Percentiles rank a stretch among this genome's conserved stretches.
These are phyloP conservation scores for Syngnathus typhle DNA, from an alignment of 2,113 vertebrate species.

Conservation along the genomic window DNA sequence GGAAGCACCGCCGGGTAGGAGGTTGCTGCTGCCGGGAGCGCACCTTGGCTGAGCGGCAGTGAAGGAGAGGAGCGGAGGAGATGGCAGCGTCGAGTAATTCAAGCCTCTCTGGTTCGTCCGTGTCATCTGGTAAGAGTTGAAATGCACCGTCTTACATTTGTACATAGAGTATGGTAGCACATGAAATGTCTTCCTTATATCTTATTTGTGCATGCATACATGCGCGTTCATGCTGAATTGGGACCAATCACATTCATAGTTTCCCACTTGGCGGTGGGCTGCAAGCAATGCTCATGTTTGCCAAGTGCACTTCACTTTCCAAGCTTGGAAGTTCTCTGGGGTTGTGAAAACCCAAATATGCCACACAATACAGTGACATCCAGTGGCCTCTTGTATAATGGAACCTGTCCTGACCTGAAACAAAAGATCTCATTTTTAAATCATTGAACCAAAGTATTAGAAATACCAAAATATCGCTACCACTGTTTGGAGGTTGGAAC, in stretches of 20 bases:
- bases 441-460: background rate
- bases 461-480: background rate
- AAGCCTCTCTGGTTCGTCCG: conserved; percentile 91
- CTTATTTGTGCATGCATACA: background rate
- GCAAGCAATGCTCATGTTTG: conserved; percentile 30
- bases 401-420: background rate
- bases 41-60: conserved; percentile 62
- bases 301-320: conserved; percentile 23
- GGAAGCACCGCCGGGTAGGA: conserved; percentile 55
- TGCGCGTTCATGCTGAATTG: conserved; percentile 23
- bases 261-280: conserved; percentile 29
- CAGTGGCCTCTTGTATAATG: background rate
- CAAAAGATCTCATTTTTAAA: background rate
- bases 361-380: conserved; percentile 19
- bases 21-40: conserved; percentile 46
- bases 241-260: conserved; percentile 42
- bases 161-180: background rate
- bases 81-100: conserved; percentile 98
- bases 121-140: conserved; percentile 83
- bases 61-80: conserved; percentile 55
- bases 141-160: background rate
- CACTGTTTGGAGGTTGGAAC: background rate
- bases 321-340: conserved; percentile 31
- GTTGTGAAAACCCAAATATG: conserved; percentile 20
- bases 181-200: too few species aligned